Evolutionary conservation across 2,888 invertebrate genomes (phyloP).

Genomic region (Dicranocentrus wangi): DNA sequence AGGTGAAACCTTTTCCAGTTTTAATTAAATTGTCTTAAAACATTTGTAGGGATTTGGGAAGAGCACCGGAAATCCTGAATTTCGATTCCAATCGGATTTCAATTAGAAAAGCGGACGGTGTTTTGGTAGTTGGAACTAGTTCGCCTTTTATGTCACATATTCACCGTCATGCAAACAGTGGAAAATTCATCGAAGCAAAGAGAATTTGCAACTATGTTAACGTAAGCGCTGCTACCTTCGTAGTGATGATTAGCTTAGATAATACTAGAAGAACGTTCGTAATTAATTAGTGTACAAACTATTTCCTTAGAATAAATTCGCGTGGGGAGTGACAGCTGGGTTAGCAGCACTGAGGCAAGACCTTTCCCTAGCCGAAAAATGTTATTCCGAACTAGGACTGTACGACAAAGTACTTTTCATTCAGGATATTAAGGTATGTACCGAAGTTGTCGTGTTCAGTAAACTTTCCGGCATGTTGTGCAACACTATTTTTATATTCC

Average conservation of each 20-base stretch:
- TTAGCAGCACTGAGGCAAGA: conserved; percentile 91
- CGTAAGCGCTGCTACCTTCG: no score
- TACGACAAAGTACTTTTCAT: conserved; percentile 90
- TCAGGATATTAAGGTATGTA: conserved; percentile 85
- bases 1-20: no score
- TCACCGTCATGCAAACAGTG: conserved; percentile 82
- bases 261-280: no score
- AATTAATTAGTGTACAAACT: neutral
- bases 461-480: no score
- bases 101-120: conserved; percentile 91
- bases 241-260: no score
- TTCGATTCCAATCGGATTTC: conserved; percentile 90
- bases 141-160: conserved; percentile 81
- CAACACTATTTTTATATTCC: neutral
- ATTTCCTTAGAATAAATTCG: conserved; percentile 73
- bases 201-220: conserved; percentile 84
- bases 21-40: neutral
- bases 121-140: conserved; percentile 83
- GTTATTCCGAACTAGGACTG: conserved; percentile 92
- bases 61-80: conserved; percentile 86
- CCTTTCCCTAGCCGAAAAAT: conserved; percentile 92
- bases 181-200: conserved; percentile 89
- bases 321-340: conserved; percentile 96
- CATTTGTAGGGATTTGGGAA: conserved; percentile 85
- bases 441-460: no score